Evolutionary conservation across 2,888 invertebrate genomes (phyloP).

Genomic region (Uropetala carovei): DNA sequence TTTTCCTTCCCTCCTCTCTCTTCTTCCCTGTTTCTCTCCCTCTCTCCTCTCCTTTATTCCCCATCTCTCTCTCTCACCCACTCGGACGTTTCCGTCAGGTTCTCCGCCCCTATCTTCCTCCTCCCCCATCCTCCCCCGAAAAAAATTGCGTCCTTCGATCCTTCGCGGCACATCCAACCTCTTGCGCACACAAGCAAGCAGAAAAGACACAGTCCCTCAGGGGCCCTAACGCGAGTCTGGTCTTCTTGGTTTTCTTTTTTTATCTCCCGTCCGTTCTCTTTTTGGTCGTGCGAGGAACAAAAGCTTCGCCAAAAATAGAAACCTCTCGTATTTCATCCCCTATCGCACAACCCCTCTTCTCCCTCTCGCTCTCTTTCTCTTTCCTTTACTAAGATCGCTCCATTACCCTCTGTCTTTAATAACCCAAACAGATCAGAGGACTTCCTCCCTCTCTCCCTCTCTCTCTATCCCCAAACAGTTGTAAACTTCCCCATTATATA

Average conservation of each 20-base stretch:
- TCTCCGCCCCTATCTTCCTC: too few relatives aligned
- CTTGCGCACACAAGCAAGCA: neutral
- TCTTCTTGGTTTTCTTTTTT: neutral
- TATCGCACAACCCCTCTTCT: too few relatives aligned
- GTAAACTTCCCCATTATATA: too few relatives aligned
- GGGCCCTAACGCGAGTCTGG: neutral
- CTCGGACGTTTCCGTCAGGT: neutral
- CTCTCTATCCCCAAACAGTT: too few relatives aligned
- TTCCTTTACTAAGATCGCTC: neutral
- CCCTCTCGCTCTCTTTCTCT: neutral
- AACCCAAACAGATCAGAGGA: too few relatives aligned
- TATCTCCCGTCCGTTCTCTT: neutral
- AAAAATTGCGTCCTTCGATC: neutral
- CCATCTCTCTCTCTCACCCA: neutral
- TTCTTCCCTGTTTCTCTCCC: neutral
- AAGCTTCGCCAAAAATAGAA: too few relatives aligned
- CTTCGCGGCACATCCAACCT: neutral
- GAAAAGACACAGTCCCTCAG: conserved; percentile 1
- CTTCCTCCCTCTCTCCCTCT: too few relatives aligned
- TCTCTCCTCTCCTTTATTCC: neutral
- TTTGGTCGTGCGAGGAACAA: neutral
- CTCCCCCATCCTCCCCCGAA: neutral
- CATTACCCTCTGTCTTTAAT: neutral
- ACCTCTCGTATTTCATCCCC: neutral
- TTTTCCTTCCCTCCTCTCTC: neutral